Percentiles rank a stretch among this genome's conserved stretches.
phyloP scores from a whole-genome alignment of 2,888 invertebrate genomes.

The Graphium colonna region DNA sequence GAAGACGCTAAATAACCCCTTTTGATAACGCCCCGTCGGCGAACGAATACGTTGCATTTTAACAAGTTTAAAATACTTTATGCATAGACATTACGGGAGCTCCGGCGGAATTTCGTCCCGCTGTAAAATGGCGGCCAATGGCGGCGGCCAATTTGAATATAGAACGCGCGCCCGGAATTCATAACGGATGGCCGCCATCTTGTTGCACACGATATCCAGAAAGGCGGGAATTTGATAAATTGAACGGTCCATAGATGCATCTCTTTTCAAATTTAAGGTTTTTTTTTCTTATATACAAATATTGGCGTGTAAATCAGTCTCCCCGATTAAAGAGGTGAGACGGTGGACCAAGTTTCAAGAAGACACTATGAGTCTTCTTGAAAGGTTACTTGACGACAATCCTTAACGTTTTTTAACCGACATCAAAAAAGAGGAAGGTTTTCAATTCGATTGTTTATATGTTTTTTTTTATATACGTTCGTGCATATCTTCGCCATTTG shows the following conservation, averaged over 20 bases:
- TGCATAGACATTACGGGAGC: constrained; percentile 73
- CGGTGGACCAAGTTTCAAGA: no score
- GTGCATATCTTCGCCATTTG: no score
- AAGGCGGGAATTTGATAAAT: neutral
- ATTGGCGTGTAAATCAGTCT: no score
- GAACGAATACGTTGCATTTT: constrained; percentile 71
- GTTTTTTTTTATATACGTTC: no score
- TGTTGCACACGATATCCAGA: constrained; percentile 19
- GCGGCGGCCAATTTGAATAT: constrained; percentile 72
- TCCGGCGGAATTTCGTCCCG: constrained; percentile 53
- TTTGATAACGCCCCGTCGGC: constrained; percentile 42
- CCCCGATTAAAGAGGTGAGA: no score
- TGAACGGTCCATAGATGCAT: neutral
- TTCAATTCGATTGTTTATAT: no score
- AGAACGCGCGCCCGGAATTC: constrained; percentile 72
- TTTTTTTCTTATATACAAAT: no score
- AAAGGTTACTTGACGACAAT: no score
- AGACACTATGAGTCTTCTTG: no score
- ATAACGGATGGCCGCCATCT: constrained; percentile 61
- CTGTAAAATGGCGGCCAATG: constrained; percentile 48
- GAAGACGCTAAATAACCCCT: constrained; percentile 56
- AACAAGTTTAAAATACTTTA: constrained; percentile 78
- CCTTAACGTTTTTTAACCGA: no score
- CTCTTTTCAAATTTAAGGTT: no score
- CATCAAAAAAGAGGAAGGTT: no score